Evolutionary conservation across 1,140 invertebrate species (phyloP).

Genomic region (Brachionus koreanus): DNA sequence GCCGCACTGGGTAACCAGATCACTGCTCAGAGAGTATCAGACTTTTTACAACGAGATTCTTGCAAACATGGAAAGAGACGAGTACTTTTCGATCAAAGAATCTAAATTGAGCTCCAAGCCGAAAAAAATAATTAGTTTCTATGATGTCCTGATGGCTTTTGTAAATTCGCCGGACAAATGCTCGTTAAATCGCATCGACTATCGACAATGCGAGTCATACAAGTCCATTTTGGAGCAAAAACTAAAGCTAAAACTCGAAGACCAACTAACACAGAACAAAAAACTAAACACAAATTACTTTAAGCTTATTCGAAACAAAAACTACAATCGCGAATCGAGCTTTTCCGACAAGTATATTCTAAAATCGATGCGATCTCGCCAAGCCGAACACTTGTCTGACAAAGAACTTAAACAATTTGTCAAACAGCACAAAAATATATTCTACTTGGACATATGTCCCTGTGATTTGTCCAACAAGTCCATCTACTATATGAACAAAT

Average conservation of each 20-base stretch:
- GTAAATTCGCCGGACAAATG: neutral
- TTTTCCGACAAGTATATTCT: neutral
- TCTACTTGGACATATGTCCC: slow-evolving; percentile 4
- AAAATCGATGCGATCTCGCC: neutral
- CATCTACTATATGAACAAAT: neutral
- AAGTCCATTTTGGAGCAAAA: neutral
- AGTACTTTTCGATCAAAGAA: neutral
- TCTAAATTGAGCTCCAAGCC: neutral
- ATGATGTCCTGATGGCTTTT: slow-evolving; percentile 34
- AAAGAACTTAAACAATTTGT: slow-evolving; percentile 6
- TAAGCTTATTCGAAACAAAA: neutral
- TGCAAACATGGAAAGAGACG: neutral
- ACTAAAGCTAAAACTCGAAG: neutral
- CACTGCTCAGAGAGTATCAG: neutral
- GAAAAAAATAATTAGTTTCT: slow-evolving; percentile 3
- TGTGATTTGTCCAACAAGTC: slow-evolving; percentile 12
- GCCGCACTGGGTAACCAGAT: neutral
- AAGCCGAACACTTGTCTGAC: neutral
- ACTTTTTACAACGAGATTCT: neutral
- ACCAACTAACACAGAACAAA: neutral
- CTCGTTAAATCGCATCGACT: neutral
- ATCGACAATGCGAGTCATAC: slow-evolving; percentile 3
- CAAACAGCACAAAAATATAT: slow-evolving; percentile 32
- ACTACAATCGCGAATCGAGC: neutral
- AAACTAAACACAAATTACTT: neutral